Evolutionary conservation across 1,140 invertebrate genomes (phyloP).

Genomic region (Hetaerina americana): DNA sequence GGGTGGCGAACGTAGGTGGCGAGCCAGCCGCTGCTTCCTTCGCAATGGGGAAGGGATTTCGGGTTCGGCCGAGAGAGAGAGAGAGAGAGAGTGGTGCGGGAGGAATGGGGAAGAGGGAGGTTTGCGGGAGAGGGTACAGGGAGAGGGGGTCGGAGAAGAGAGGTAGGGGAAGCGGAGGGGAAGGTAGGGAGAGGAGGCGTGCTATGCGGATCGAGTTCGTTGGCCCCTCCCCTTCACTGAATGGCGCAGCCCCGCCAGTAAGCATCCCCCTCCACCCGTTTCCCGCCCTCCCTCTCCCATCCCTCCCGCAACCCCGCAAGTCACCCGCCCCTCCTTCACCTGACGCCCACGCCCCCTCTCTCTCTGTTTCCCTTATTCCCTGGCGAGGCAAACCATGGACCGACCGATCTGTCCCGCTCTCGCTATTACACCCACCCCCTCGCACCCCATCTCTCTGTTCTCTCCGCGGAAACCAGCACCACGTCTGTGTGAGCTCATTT

Average conservation of each 20-base stretch:
- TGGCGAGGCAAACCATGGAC: too few relatives aligned
- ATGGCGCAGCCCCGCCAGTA: not conserved
- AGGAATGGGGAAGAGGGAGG: too few relatives aligned
- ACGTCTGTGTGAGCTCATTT: too few relatives aligned
- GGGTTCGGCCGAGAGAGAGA: too few relatives aligned
- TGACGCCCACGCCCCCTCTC: not conserved
- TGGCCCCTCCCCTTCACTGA: not conserved
- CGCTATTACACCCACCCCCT: too few relatives aligned
- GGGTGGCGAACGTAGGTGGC: not conserved
- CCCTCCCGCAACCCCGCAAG: not conserved
- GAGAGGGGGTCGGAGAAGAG: too few relatives aligned
- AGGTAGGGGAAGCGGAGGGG: too few relatives aligned
- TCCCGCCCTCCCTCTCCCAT: not conserved
- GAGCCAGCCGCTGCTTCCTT: not conserved
- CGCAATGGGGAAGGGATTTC: not conserved
- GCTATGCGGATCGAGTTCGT: not conserved
- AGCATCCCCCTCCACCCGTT: not conserved
- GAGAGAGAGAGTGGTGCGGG: too few relatives aligned
- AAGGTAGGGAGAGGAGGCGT: not conserved
- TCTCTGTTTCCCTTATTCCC: not conserved
- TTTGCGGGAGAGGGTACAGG: too few relatives aligned
- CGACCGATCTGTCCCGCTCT: too few relatives aligned
- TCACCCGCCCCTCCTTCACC: not conserved
- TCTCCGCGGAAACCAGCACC: too few relatives aligned
- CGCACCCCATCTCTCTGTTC: too few relatives aligned